Base-by-base conservation (phyloP, 1,140 invertebrate species). In the Matsumurasca onukii region DNA sequence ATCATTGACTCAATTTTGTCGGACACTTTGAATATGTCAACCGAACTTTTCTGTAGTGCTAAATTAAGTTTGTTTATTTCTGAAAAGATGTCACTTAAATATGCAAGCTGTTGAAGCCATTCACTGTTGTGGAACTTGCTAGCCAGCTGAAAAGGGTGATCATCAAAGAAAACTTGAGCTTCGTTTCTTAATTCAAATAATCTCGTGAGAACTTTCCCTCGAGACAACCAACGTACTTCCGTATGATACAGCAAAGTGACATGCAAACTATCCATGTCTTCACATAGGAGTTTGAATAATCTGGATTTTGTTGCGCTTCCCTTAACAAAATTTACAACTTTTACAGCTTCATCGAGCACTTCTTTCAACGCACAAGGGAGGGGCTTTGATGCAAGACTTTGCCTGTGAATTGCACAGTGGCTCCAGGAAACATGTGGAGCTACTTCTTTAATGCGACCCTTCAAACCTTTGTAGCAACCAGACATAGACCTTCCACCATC, bases 201-300 rank as follows among this genome's bases (percentile, higher is more conserved):
- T 67, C 77, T 74, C 73, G 73, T 67, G 64, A 79, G 71, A 70
- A 76, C 72, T 73, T 77, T 78, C 57, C 77, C 75, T 73, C 74
- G 72, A 67, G 76, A 78, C 49, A 78, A 73, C 76, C 76, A 77
- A 70, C 74, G 66, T 65, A 76, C 73, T 75, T 77, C 74, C 68
- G 72, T 75, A 73, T 77, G 71, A 69, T 77, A 66, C 66, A 78
- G 70, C 57, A 79, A 71, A 64, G 74, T 73, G 72, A 75, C 73
- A 72, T 79, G 75, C 73, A 76, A 65, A 66, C 73, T 72, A 68
- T 72, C 73, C 72, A 77, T 75, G 71, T 78, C 75, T 73, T 75
- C 74, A 75, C 76, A 78, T 55, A 78, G 65, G 70, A 72, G 65
- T 74, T 66, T 68, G 39, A 69, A 73, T 20, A 72, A 24, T 59